Base-by-base conservation (phyloP, 2,797 vertebrate genomes). In the Leucoraja ocellata region DNA sequence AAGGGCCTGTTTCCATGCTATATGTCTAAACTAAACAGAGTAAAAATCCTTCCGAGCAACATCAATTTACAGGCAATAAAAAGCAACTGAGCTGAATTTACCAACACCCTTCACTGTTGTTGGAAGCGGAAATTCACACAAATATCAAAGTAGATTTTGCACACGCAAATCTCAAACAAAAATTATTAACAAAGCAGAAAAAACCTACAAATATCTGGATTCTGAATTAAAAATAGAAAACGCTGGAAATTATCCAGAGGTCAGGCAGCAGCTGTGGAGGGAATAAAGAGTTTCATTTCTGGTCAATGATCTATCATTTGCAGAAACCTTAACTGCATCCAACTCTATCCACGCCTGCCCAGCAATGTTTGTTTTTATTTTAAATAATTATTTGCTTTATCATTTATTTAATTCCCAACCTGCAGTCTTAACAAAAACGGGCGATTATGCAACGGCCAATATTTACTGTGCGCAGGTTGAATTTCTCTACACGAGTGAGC, bases 1-100 rank as follows among this genome's bases (percentile, higher is more conserved):
- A 54, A 54, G 46, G 46, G 46, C 46, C 46, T 54, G 46, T 54
- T 54, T 54, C 46, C 46, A 54, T 5, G 46, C 46, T 54, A 5
- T 54, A 54, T 54, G 46, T 54, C 46, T 54, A 54, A 54, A 5
- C 4, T 54, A 54, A 54, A 54, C 16, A 63, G 54, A 18, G 5
- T 32, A 63, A 86, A 86, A 63, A n/a, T 2, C 11, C 14, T 65
- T 65, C 8, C 63, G 14, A 5, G 4, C 28, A 63, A 28, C 46
- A 63, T n/a, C 83, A 86, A 86, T 86, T 86, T 63, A 63, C 63
- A 63, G 61, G 13, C 28, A 65, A n/a, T 86, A 13, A 28, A 65
- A 86, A 63, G 83, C n/a, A 86, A 86, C 58, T 84, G 13, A 65
- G 79, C 79, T 81, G 18, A 81, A 81, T 39, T 81, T 81, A 18